Base-by-base conservation (phyloP, 2,113 vertebrate genomes). In the Cranoglanis bouderius region DNA sequence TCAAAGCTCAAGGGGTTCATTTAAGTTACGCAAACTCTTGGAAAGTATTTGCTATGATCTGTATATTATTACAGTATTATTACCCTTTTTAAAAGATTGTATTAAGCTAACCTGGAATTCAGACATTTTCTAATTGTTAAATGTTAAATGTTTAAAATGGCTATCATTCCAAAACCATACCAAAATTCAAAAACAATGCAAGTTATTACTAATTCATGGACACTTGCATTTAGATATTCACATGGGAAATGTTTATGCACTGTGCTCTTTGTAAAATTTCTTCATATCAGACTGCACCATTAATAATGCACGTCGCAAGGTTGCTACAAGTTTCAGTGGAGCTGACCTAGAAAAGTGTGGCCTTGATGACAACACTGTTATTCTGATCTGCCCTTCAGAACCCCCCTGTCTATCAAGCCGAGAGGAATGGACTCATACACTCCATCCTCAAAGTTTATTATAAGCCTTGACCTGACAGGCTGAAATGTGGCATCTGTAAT, bases 261-360 rank as follows among this genome's bases (percentile, higher is more conserved):
- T 32, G 14, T 43, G 35, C n/a, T 57, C 16, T 0, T 67, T 49
- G 7, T 53, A 49, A 7, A 6, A 35, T 53, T 16, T 49, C 8
- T 38, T 82, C 40, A 32, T 19, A 78, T 82, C 75, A 26, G 21
- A 21, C 77, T 53, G 8, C 24, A 53, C 13, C 19, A 32, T 87
- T 51, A 53, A 46, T 87, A 35, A 32, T 63, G 35, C 63, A 59
- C 51, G 29, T 38, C 77, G 82, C 61, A 70, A 82, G 43, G 59
- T 87, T 78, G 63, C 77, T 82, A 7, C 43, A 63, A 12, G n/a
- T 53, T 80, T 70, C 77, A 67, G 14, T 63, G 7, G 46, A 70
- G 61, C 21, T 82, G 77, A 87, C 86, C 86, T 82, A 87, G 59
- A 87, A 87, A 81, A 81, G 59, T 6, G 24, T 49, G 24, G 55